Evolutionary conservation across 23 tunicate genomes (phyloP), one percentile per base, ranked within the genome.

Genomic region (Corella eumyota): DNA sequence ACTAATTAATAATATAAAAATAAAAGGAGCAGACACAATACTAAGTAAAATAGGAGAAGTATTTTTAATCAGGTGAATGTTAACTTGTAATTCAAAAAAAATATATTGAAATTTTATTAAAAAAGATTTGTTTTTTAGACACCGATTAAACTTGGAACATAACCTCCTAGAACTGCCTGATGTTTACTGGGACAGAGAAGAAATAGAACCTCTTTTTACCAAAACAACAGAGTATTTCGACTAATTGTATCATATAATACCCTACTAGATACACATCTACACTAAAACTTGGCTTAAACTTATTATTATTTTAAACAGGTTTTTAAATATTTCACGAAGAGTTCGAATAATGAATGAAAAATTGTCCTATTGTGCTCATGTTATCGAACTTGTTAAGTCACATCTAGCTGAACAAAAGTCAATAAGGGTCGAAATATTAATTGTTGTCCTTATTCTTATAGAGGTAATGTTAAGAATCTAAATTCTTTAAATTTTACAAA

Each of bases 111-210:
- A 51, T 19, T 51, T n/a, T n/a, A n/a, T n/a, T n/a, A n/a, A n/a
- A 51, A 51, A 51, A 26, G 34, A 28, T 3, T 44, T 70, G 21
- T 2, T 64, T 29, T 74, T 35, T 36, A 85, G 94, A 32, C 94
- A 85, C 50, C 64, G 62, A 69, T 48, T 85, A 6, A 85, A 85
- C 37, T 63, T 85, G 31, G 68, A 85, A 53, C 50, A 85, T 74
- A 76, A 70, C 45, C 34, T 70, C 36, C 48, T 69, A 3, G 83
- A 76, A 23, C 67, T 75, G 2, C 94, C 94, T n/a, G 94, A 76
- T 70, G 73, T 64, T 5, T 85, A 76, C 58, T 85, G 94, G 94
- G 94, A 85, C 62, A 45, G 61, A 13, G 94, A 85, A 65, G 68
- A 76, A 2, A 65, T 85, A 60, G 94, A 85, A 64, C 53, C 63